Percentiles rank a stretch among this genome's conserved stretches.
These are phyloP conservation scores for Lacerta agilis DNA, from an alignment of 2,797 vertebrate genomes.

Conservation along the genomic window DNA sequence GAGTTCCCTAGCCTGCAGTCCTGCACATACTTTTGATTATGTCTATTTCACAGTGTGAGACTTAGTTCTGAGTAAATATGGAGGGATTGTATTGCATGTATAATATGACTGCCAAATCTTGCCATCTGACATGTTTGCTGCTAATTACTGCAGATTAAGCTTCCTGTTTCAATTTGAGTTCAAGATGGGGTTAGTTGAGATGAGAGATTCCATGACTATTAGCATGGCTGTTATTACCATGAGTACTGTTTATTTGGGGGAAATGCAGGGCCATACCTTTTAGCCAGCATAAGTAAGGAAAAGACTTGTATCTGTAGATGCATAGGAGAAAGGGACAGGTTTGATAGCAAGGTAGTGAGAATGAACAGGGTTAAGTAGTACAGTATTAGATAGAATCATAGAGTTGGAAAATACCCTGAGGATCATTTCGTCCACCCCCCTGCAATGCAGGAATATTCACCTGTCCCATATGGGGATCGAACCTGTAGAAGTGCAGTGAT, in stretches of 20 bases:
- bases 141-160: not conserved
- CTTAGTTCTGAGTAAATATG: not conserved
- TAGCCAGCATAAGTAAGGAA: not conserved
- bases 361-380: not conserved
- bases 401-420: too few relatives aligned
- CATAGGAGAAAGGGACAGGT: not conserved
- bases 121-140: not conserved
- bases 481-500: not conserved
- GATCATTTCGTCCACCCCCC: too few relatives aligned
- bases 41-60: not conserved
- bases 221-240: not conserved
- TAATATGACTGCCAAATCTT: not conserved
- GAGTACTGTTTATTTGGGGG: not conserved
- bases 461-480: too few relatives aligned
- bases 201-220: not conserved
- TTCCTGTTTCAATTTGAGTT: not conserved
- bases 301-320: not conserved
- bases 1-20: not conserved
- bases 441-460: too few relatives aligned
- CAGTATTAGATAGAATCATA: not conserved
- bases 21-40: not conserved
- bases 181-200: not conserved
- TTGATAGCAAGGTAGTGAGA: not conserved
- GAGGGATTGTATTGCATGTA: not conserved
- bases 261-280: not conserved